phyloP scores from a whole-genome alignment of 2,113 vertebrate genomes.

The Probosciger aterrimus region DNA sequence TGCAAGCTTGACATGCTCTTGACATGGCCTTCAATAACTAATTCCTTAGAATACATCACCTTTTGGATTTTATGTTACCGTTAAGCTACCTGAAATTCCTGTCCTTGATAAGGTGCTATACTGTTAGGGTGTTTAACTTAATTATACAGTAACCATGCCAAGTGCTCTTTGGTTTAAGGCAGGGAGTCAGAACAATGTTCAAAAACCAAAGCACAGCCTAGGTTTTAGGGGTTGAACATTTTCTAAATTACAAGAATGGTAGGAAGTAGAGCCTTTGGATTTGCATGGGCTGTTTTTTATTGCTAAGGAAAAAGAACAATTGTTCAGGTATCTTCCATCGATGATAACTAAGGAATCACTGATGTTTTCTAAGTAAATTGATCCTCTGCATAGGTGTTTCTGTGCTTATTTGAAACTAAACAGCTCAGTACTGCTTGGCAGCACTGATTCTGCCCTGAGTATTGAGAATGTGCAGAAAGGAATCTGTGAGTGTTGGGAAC shows the following conservation, averaged over 20 bases:
- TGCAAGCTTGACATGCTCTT: not conserved
- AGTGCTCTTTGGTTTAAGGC: not conserved
- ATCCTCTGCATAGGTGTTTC: not conserved
- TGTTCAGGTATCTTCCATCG: not conserved
- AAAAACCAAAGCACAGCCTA: not conserved
- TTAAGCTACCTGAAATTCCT: not conserved
- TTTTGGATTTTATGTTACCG: not conserved
- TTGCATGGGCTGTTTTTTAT: not conserved
- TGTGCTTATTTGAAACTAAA: not conserved
- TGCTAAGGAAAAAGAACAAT: not conserved
- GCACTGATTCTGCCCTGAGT: not conserved
- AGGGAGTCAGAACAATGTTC: not conserved
- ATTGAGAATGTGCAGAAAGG: not conserved
- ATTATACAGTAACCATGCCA: not conserved
- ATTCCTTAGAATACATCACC: not conserved
- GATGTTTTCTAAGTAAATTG: not conserved
- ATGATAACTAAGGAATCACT: not conserved
- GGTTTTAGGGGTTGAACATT: not conserved
- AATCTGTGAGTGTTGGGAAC: not conserved
- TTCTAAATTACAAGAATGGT: rapidly evolving
- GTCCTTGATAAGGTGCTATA: not conserved
- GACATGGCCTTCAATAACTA: not conserved
- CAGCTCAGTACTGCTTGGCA: not conserved
- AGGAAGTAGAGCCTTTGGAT: not conserved
- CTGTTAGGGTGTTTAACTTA: not conserved